Evolutionary conservation across 2,113 vertebrate species (phyloP).

Genomic region (Myxocyprinus asiaticus): DNA sequence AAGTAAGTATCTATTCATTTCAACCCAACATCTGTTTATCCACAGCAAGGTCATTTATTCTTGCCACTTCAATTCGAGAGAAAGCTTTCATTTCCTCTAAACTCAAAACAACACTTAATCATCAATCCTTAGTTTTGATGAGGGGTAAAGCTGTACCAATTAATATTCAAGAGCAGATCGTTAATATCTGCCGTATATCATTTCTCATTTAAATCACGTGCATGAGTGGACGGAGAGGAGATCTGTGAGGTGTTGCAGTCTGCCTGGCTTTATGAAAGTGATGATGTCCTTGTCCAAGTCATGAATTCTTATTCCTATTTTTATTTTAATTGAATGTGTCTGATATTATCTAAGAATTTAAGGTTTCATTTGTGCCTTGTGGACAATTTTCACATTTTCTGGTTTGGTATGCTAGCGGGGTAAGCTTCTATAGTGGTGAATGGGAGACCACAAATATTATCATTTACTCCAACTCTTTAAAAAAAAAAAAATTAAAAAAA

Average conservation of each 20-base stretch:
- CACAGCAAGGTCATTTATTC: background rate
- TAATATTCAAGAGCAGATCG: conserved; percentile 47
- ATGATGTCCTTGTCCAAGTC: conserved; percentile 34
- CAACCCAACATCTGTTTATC: background rate
- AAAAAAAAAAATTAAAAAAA: too few relatives aligned
- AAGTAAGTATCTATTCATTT: background rate
- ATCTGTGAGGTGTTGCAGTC: background rate
- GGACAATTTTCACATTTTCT: too few relatives aligned
- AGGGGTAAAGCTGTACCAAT: conserved; percentile 43
- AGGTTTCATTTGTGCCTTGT: too few relatives aligned
- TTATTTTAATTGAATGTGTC: too few relatives aligned
- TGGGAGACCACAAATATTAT: too few relatives aligned
- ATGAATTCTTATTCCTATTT: background rate
- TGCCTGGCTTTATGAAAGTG: conserved; percentile 14
- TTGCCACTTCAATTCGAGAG: background rate
- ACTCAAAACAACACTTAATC: background rate
- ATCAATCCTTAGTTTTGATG: conserved; percentile 31
- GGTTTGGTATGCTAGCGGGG: too few relatives aligned
- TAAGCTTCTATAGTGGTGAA: too few relatives aligned
- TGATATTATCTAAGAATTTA: too few relatives aligned
- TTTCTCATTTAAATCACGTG: conserved; percentile 44
- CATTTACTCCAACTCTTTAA: too few relatives aligned
- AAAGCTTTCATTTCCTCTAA: background rate
- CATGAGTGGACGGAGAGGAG: conserved; percentile 3
- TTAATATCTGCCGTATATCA: conserved; percentile 40